Evolutionary conservation across 53 echinoderm and acorn worm species (phyloP).

Genomic region (Pentamera pediparva): DNA sequence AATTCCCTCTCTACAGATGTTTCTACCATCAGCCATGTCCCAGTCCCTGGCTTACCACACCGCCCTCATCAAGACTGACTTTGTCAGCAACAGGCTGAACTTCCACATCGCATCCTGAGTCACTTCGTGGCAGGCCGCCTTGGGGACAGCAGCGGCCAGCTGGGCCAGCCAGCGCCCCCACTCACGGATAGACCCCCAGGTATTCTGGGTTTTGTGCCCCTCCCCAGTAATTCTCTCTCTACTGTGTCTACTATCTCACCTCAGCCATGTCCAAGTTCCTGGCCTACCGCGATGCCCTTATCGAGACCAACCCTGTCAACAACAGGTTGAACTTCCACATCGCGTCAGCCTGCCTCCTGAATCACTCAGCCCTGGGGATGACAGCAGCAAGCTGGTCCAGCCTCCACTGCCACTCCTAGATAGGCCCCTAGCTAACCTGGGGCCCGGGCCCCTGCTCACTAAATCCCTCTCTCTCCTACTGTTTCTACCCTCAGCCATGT

Average conservation of each 20-base stretch:
- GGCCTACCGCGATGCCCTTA: conserved; percentile 54
- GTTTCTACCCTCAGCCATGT: conserved; percentile 55
- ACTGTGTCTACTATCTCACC: too few relatives aligned
- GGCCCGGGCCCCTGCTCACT: too few relatives aligned
- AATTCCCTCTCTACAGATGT: too few relatives aligned
- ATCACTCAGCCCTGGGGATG: conserved; percentile 42
- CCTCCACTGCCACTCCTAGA: conserved; percentile 63
- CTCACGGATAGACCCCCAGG: too few relatives aligned
- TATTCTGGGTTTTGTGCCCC: too few relatives aligned
- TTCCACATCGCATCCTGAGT: conserved; percentile 79
- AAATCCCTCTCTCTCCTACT: too few relatives aligned
- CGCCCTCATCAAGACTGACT: conserved; percentile 58
- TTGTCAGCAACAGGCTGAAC: conserved; percentile 56
- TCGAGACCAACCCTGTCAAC: conserved; percentile 62
- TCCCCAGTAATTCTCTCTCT: too few relatives aligned
- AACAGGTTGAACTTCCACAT: conserved; percentile 62
- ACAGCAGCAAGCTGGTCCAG: conserved; percentile 41
- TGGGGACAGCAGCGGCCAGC: too few relatives aligned
- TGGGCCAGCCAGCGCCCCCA: too few relatives aligned
- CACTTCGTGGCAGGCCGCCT: too few relatives aligned
- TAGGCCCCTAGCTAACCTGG: conserved; percentile 34
- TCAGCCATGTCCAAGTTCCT: conserved; percentile 80
- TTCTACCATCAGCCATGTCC: conserved; percentile 57
- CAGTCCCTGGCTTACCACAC: conserved; percentile 65
- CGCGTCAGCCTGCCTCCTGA: conserved; percentile 67